Percentiles rank a stretch among this genome's conserved stretches.
phyloP scores from a whole-genome alignment of 2,888 invertebrate species.

The Sclerodermus sp. region DNA sequence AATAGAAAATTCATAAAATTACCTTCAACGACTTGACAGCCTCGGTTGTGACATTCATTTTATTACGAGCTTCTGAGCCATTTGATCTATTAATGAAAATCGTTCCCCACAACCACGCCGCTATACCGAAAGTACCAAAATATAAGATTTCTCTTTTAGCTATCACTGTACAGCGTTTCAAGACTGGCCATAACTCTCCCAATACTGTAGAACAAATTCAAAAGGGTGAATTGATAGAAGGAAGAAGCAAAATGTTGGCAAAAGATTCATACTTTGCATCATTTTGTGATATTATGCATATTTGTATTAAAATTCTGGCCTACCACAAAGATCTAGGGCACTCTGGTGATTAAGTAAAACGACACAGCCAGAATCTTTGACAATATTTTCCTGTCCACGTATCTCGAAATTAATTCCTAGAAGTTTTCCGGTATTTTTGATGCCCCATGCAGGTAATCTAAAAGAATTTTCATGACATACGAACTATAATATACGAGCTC shows the following conservation, averaged over 20 bases:
- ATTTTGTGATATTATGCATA: no score
- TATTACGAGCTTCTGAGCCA: slow-evolving; percentile 69
- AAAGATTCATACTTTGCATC: slow-evolving; percentile 5
- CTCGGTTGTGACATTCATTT: slow-evolving; percentile 72
- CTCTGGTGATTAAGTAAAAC: slow-evolving; percentile 90
- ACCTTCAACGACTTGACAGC: slow-evolving; percentile 69
- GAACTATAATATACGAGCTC: no score
- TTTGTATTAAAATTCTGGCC: slow-evolving; percentile 32
- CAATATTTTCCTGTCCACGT: slow-evolving; percentile 76
- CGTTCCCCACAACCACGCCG: slow-evolving; percentile 86
- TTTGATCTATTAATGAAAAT: slow-evolving; percentile 84
- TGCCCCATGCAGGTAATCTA: slow-evolving; percentile 72
- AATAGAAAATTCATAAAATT: no score
- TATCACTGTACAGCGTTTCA: slow-evolving; percentile 79
- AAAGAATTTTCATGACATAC: slow-evolving; percentile 8
- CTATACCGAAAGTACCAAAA: slow-evolving; percentile 81
- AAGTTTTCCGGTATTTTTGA: slow-evolving; percentile 62
- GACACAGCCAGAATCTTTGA: slow-evolving; percentile 74
- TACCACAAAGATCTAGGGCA: slow-evolving; percentile 81
- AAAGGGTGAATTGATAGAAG: not conserved
- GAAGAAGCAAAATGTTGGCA: no score
- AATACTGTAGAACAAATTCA: slow-evolving; percentile 60
- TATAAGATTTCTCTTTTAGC: slow-evolving; percentile 83
- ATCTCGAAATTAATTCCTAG: slow-evolving; percentile 74
- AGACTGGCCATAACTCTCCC: slow-evolving; percentile 80